phyloP scores from a whole-genome alignment of 2,888 invertebrate species.

The Nycteola revayana region DNA sequence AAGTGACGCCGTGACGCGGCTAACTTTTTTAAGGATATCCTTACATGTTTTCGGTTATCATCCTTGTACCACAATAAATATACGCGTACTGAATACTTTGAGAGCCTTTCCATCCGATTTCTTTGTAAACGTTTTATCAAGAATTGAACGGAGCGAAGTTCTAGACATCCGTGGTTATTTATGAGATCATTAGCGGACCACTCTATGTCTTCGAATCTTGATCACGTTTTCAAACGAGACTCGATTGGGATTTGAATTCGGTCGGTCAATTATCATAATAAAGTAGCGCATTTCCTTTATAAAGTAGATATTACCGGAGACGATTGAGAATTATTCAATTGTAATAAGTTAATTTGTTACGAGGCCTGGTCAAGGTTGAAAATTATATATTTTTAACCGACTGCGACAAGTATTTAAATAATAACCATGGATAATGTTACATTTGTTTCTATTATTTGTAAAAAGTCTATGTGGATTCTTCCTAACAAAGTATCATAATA shows the following conservation, averaged over 20 bases:
- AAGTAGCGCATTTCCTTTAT: conserved; percentile 47
- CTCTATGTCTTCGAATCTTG: conserved; percentile 45
- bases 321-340: conserved; percentile 41
- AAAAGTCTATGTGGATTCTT: no score
- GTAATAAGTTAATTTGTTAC: conserved; percentile 18
- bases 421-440: no score
- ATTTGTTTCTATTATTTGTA: no score
- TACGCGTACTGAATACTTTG: conserved; percentile 17
- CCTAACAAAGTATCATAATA: no score
- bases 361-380: conserved; percentile 12
- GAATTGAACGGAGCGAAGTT: conserved; percentile 26
- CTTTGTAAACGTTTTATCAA: conserved; percentile 25
- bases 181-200: conserved; percentile 48
- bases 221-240: conserved; percentile 42
- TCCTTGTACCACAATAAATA: conserved; percentile 10
- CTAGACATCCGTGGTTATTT: conserved; percentile 39
- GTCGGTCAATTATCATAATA: conserved; percentile 51
- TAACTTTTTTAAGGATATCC: conserved; percentile 56
- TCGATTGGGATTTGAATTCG: conserved; percentile 44
- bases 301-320: conserved; percentile 40
- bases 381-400: no score
- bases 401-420: no score
- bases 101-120: conserved; percentile 15
- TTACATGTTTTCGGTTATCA: conserved; percentile 40
- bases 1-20: conserved; percentile 67